phyloP scores from a whole-genome alignment of 2,113 vertebrate species.

The Sitta europaea region DNA sequence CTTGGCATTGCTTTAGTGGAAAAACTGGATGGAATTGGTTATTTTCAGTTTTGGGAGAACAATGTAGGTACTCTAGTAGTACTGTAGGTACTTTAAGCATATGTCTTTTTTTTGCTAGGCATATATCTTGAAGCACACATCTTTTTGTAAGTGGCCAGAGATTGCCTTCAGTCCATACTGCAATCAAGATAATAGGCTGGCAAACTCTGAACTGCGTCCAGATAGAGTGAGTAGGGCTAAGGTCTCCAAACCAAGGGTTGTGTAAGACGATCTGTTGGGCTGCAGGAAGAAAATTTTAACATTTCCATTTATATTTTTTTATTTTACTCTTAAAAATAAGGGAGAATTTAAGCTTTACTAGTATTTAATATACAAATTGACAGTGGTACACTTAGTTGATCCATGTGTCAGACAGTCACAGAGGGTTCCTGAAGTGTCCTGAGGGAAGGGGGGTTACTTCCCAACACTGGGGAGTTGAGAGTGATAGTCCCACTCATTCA shows the following conservation, averaged over 20 bases:
- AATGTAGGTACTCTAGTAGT: background rate
- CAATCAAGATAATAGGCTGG: background rate
- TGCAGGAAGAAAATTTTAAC: background rate
- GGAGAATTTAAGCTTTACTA: background rate
- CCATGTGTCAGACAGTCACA: background rate
- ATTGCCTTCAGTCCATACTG: background rate
- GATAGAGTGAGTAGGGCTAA: background rate
- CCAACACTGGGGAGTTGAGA: fast-evolving
- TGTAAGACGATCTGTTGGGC: fast-evolving
- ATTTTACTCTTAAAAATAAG: background rate
- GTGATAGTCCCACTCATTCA: background rate
- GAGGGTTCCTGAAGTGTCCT: background rate
- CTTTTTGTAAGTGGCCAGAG: background rate
- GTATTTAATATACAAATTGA: background rate
- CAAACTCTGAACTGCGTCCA: background rate
- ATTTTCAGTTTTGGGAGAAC: background rate
- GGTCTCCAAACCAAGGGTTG: background rate
- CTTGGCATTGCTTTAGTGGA: background rate
- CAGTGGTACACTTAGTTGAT: background rate
- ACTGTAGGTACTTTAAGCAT: background rate
- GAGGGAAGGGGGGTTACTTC: background rate
- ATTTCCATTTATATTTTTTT: background rate
- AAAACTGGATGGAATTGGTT: background rate
- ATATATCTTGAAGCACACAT: background rate
- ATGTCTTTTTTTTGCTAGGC: background rate